Evolutionary conservation across 2,888 invertebrate genomes (phyloP), one percentile per base, ranked within the genome.

Genomic region (Stegophylla sp.): DNA sequence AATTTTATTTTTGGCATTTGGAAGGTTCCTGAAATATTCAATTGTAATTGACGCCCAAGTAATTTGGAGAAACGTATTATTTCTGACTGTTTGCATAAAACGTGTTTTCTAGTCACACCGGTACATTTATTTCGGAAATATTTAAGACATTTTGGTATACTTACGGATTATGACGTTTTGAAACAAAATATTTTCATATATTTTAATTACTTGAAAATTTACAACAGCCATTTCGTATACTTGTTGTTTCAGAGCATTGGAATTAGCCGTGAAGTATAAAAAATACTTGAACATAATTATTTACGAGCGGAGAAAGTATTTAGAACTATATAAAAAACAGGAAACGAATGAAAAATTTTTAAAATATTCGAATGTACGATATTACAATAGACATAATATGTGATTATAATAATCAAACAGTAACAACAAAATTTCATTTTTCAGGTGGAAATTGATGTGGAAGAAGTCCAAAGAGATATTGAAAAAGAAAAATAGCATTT

Each of bases 231-330:
- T 34, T 34, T 34, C 34, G 34, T 34, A 34, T 81, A 28, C 73
- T 76, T 71, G 83, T 76, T 71, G 83, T 83, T 85, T 85, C 85
- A 92, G 93, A 85, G 93, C 93, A 1, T 86, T 94, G 77, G 93
- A 94, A 84, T 86, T 94, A 82, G 92, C 93, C 0, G 86, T 91
- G 4, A 92, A 92, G 85, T 91, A 93, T 86, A 92, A 92, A 85
- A 90, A 90, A 4, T 90, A 92, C 84, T 87, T 93, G 23, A 93
- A 93, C 84, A 91, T 91, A 9, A 92, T 94, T n/a, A 86, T 93
- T 71, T 90, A 90, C 53, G 88, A 90, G 84, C 87, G 93, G 81
- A 88, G 89, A 84, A 89, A 89, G 83, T 92, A 92, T 86, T 87
- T 93, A 83, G 87, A 89, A 77, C 87, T 88, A 4, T 87, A 90